Conservation (phyloP, 2,113 vertebrate genomes). For the Silurus asotus region DNA sequence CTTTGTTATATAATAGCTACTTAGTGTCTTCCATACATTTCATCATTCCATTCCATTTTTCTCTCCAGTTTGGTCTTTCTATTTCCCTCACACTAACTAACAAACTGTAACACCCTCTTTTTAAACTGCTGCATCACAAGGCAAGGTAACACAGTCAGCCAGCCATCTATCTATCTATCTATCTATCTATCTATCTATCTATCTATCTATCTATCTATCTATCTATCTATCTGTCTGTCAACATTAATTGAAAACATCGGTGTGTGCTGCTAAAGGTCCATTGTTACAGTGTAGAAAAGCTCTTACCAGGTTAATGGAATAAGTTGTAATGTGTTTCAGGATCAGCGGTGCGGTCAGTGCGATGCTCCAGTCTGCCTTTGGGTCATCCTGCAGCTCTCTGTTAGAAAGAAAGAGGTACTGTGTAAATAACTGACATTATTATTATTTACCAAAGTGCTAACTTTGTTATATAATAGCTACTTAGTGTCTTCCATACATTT, state of each 20-base stretch:
- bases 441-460: background rate
- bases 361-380: constrained; percentile 80
- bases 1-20: background rate
- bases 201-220: too few relatives aligned
- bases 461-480: background rate
- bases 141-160: too few relatives aligned
- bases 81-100: too few relatives aligned
- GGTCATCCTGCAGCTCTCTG: constrained; percentile 88
- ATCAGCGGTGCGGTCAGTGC: constrained; percentile 73
- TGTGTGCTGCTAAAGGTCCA: too few relatives aligned
- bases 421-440: background rate
- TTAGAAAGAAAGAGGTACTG: constrained; percentile 15
- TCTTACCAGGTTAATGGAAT: constrained; percentile 81
- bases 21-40: background rate
- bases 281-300: background rate
- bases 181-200: too few relatives aligned
- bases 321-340: constrained; percentile 71
- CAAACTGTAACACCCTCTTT: too few relatives aligned
- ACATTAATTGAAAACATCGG: too few relatives aligned
- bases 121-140: too few relatives aligned
- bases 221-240: too few relatives aligned
- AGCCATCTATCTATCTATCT: too few relatives aligned
- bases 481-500: background rate
- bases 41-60: background rate
- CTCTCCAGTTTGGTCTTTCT: background rate